Evolutionary conservation across 2,113 vertebrate species (phyloP).

Genomic region (Anser brachyrhynchus): DNA sequence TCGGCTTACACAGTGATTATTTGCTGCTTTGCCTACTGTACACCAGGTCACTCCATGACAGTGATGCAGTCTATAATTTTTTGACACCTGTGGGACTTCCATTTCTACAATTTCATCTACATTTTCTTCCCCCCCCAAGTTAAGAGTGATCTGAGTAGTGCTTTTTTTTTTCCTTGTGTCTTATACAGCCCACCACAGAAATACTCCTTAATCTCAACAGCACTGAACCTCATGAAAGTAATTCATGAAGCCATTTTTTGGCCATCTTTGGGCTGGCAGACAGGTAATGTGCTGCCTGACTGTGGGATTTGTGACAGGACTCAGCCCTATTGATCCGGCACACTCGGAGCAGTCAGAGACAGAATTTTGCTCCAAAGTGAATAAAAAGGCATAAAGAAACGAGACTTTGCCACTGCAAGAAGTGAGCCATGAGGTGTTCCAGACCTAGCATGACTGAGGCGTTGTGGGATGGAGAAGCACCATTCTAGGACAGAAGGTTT

Average conservation of each 20-base stretch:
- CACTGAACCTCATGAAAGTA: neutral
- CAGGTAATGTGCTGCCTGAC: neutral
- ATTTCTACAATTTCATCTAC: neutral
- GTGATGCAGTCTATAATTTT: neutral
- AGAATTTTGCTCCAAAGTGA: neutral
- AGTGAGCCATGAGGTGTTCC: neutral
- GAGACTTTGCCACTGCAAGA: neutral
- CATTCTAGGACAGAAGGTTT: neutral
- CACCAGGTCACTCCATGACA: neutral
- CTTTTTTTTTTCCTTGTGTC: neutral
- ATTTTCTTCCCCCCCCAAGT: neutral
- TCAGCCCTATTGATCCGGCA: neutral
- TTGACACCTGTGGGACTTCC: neutral
- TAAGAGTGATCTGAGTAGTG: neutral
- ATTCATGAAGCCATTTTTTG: neutral
- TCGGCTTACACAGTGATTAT: neutral
- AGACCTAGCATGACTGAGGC: neutral
- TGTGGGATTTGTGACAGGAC: neutral
- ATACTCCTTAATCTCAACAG: neutral
- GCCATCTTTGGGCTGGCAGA: neutral
- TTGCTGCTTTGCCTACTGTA: neutral
- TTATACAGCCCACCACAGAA: neutral
- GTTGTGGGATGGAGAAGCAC: accelerated
- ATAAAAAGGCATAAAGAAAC: neutral
- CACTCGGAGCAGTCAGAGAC: neutral